These are phyloP conservation scores for Rotaria socialis DNA, from an alignment of 2,888 invertebrate species.

Conservation along the genomic window DNA sequence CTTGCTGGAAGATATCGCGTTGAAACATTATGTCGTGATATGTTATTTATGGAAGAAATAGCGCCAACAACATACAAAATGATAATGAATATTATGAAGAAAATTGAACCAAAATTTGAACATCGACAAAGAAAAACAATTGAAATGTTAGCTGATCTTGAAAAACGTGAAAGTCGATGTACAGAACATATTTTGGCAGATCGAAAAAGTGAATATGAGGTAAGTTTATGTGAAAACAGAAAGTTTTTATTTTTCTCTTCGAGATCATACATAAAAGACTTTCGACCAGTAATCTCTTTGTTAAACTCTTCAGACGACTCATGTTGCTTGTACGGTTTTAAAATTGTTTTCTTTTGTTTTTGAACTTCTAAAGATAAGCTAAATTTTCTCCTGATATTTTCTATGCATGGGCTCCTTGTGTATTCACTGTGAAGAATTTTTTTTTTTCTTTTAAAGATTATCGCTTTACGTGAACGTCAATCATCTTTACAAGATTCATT, in stretches of 20 bases:
- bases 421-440: not conserved
- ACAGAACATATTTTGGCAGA: constrained; percentile 10
- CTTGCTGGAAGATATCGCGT: constrained; percentile 25
- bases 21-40: constrained; percentile 31
- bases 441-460: not conserved
- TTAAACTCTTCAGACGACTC: too few species aligned
- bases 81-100: constrained; percentile 14
- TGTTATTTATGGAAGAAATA: constrained; percentile 34
- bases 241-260: too few species aligned
- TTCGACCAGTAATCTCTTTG: too few species aligned
- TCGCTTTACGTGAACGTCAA: not conserved
- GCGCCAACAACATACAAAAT: constrained; percentile 4
- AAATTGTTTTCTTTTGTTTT: too few species aligned
- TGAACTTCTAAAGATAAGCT: too few species aligned
- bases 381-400: too few species aligned
- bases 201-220: constrained; percentile 25
- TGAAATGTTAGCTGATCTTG: constrained; percentile 31
- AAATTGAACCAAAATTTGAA: constrained; percentile 28
- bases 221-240: not conserved
- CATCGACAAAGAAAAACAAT: constrained; percentile 19
- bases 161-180: not conserved
- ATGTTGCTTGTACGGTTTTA: too few species aligned
- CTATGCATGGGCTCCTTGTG: too few species aligned
- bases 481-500: constrained; percentile 3
- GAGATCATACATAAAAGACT: too few species aligned